A percentile compares a stretch with the other conserved stretches of the same genome.
These are phyloP conservation scores for Drosophila santomea DNA, from an alignment of 1,140 invertebrate genomes.

Conservation along the genomic window DNA sequence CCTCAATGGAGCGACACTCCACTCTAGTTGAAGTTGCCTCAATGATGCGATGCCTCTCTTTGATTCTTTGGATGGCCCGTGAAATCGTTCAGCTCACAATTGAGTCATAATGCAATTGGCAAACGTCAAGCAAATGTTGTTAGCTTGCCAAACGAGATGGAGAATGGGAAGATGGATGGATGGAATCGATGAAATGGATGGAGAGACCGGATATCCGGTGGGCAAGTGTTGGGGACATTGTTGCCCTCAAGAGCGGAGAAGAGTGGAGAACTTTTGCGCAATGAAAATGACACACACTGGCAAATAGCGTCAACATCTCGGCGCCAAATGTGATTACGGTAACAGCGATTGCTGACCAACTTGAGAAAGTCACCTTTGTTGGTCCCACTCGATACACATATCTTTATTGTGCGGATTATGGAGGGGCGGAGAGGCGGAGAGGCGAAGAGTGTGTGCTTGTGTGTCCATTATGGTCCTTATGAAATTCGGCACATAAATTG, in stretches of 20 bases:
- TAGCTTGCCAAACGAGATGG: slow-evolving; percentile 53
- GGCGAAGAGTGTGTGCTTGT: slow-evolving; percentile 15
- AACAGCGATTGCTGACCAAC: slow-evolving; percentile 46
- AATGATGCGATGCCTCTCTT: slow-evolving; percentile 41
- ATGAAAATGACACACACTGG: slow-evolving; percentile 68
- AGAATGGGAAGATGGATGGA: background rate
- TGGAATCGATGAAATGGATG: background rate
- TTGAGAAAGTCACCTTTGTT: slow-evolving; percentile 74
- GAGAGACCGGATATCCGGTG: slow-evolving; percentile 26
- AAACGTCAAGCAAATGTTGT: slow-evolving; percentile 82
- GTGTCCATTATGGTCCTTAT: slow-evolving; percentile 78
- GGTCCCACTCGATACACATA: slow-evolving; percentile 38
- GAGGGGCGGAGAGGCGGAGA: slow-evolving; percentile 1
- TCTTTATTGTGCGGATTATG: slow-evolving; percentile 58
- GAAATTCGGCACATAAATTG: slow-evolving; percentile 84
- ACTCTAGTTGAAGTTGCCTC: slow-evolving; percentile 31
- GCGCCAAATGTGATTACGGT: slow-evolving; percentile 77
- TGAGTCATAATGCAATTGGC: slow-evolving; percentile 83
- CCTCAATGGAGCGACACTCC: slow-evolving; percentile 33
- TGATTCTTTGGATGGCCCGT: slow-evolving; percentile 39
- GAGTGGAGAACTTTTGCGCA: slow-evolving; percentile 46
- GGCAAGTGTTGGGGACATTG: slow-evolving; percentile 60
- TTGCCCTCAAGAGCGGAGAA: slow-evolving; percentile 28
- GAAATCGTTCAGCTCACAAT: slow-evolving; percentile 76
- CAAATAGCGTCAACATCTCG: slow-evolving; percentile 64